These are phyloP conservation scores for Acridotheres tristis DNA, from an alignment of 2,797 vertebrate genomes.

Conservation along the genomic window DNA sequence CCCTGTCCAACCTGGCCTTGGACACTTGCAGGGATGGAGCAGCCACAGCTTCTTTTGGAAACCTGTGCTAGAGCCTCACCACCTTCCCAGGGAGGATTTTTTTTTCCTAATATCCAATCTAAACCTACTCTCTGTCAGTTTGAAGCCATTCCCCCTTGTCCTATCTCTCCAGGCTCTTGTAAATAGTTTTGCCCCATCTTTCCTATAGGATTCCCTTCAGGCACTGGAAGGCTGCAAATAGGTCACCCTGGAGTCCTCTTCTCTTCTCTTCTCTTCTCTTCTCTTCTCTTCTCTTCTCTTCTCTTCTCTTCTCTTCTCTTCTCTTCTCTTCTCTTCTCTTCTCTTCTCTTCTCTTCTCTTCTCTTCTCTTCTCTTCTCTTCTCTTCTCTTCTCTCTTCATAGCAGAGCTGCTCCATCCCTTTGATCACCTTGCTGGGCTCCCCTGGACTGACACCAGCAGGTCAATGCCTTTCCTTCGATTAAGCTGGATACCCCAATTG, in stretches of 20 bases:
- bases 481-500: not conserved
- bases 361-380: too few relatives aligned
- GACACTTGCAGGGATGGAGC: not conserved
- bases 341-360: too few relatives aligned
- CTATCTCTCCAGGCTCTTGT: not conserved
- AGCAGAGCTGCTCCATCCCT: not conserved
- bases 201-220: not conserved
- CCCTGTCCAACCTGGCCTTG: rapidly evolving
- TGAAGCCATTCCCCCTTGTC: not conserved
- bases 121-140: not conserved
- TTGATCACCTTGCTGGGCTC: not conserved
- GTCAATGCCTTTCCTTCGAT: not conserved
- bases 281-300: too few relatives aligned
- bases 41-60: not conserved
- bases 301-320: too few relatives aligned
- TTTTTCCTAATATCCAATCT: not conserved
- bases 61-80: rapidly evolving
- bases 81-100: not conserved
- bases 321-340: too few relatives aligned
- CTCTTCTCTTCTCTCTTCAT: too few relatives aligned
- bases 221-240: not conserved
- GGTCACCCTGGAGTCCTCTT: not conserved
- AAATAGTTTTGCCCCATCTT: not conserved
- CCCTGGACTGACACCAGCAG: not conserved
- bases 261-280: not conserved